Percentiles rank a stretch among this genome's conserved stretches.
These are phyloP conservation scores for Cinara cedri DNA, from an alignment of 2,888 invertebrate species.

Conservation along the genomic window DNA sequence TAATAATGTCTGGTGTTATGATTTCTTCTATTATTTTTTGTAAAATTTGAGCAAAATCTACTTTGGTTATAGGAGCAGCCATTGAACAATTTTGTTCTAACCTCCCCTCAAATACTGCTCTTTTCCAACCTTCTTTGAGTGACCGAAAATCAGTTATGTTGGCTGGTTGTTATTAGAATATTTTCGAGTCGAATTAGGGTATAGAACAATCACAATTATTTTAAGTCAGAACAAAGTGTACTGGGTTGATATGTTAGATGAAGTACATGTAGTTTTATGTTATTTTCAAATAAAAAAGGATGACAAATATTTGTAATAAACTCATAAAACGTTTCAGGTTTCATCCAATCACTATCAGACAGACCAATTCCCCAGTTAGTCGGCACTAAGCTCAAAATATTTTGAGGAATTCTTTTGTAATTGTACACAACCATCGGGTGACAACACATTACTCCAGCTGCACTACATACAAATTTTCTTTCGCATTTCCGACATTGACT, in stretches of 20 bases:
- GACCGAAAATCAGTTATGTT: not conserved
- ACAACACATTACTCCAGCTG: not conserved
- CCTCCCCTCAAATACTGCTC: conserved; percentile 12
- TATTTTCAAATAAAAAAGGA: not conserved
- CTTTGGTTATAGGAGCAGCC: not conserved
- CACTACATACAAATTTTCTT: not conserved
- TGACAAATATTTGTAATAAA: not conserved
- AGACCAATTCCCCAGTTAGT: not conserved
- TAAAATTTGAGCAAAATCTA: not conserved
- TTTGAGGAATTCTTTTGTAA: not conserved
- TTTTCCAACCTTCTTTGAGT: conserved; percentile 33
- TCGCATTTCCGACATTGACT: not conserved
- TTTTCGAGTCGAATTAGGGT: not conserved
- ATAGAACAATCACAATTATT: not conserved
- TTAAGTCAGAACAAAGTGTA: not conserved
- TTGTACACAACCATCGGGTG: not conserved
- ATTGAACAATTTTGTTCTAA: not conserved
- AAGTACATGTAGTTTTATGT: conserved; percentile 61
- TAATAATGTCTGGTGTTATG: not conserved
- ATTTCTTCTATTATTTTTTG: not conserved
- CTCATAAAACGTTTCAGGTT: not conserved
- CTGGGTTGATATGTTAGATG: conserved; percentile 39
- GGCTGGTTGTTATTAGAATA: conserved; percentile 38
- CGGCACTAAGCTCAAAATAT: not conserved
- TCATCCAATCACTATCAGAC: not conserved